Percentiles rank a stretch among this genome's conserved stretches.
Evolutionary conservation across 1,140 invertebrate species (phyloP).

Genomic region (Stegodyphus mimosarum): DNA sequence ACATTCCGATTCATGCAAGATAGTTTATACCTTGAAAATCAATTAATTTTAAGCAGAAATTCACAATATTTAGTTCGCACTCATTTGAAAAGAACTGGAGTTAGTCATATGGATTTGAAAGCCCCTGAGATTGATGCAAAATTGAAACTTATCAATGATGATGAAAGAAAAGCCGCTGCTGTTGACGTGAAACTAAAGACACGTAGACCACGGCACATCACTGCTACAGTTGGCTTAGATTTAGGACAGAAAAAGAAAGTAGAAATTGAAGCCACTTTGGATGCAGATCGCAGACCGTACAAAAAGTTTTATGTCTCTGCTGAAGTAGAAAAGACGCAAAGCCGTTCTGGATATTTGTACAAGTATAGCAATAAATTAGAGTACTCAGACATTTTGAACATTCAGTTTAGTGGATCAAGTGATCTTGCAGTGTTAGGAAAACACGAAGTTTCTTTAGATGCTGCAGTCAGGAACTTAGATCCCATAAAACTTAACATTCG

Average conservation of each 20-base stretch:
- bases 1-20: background rate
- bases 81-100: slow-evolving; percentile 8
- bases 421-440: slow-evolving; percentile 3
- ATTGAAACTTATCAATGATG: background rate
- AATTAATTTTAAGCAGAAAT: background rate
- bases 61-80: slow-evolving; percentile 13
- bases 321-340: background rate
- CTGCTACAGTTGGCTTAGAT: background rate
- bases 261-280: background rate
- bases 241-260: background rate
- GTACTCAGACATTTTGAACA: background rate
- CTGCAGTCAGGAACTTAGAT: background rate
- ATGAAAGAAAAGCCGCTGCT: background rate
- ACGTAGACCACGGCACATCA: background rate
- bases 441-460: background rate
- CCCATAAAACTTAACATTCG: background rate
- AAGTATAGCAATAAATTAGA: background rate
- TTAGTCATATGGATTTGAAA: slow-evolving; percentile 7
- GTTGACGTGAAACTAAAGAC: slow-evolving; percentile 2
- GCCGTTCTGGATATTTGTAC: background rate
- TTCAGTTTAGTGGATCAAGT: slow-evolving; percentile 2
- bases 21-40: slow-evolving; percentile 2
- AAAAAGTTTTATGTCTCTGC: background rate
- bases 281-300: slow-evolving; percentile 17
- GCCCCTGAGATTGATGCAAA: slow-evolving; percentile 10